phyloP scores from a whole-genome alignment of 1,140 invertebrate genomes.

The Ganaspis sp. region DNA sequence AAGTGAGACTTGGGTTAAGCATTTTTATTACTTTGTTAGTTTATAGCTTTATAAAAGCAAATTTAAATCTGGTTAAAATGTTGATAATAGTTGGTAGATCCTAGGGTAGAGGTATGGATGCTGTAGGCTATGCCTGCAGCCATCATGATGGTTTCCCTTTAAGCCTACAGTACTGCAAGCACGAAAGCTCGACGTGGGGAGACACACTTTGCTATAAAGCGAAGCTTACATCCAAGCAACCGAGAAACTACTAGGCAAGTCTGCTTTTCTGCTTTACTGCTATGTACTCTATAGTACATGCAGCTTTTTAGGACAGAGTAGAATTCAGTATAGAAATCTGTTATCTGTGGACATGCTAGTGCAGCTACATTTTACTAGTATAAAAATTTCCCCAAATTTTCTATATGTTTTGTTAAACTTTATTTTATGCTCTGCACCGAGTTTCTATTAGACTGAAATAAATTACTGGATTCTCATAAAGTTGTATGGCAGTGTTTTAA shows the following conservation, averaged over 20 bases:
- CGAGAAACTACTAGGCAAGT: constrained; percentile 63
- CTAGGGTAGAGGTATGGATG: neutral
- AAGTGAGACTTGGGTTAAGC: too few relatives aligned
- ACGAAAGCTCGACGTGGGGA: constrained; percentile 70
- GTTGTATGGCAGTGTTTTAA: too few relatives aligned
- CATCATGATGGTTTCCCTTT: constrained; percentile 65
- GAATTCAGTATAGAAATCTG: constrained; percentile 45
- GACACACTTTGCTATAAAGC: constrained; percentile 74
- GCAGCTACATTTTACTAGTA: neutral
- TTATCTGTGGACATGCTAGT: constrained; percentile 1
- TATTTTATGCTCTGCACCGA: too few relatives aligned
- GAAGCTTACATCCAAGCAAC: constrained; percentile 59
- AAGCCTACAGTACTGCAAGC: constrained; percentile 71
- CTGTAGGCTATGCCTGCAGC: too few relatives aligned
- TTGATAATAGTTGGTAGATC: constrained; percentile 55
- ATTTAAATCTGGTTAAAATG: constrained; percentile 23
- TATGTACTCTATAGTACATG: neutral
- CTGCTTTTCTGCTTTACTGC: constrained; percentile 48
- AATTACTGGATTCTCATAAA: too few relatives aligned
- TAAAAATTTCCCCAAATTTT: too few relatives aligned
- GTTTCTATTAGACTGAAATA: too few relatives aligned
- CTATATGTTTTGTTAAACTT: too few relatives aligned
- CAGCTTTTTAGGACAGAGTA: constrained; percentile 33
- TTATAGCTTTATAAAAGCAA: too few relatives aligned
- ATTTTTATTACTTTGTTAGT: too few relatives aligned